Evolutionary conservation across 2,797 vertebrate species (phyloP).

Genomic region (Sebastes trivittatus): DNA sequence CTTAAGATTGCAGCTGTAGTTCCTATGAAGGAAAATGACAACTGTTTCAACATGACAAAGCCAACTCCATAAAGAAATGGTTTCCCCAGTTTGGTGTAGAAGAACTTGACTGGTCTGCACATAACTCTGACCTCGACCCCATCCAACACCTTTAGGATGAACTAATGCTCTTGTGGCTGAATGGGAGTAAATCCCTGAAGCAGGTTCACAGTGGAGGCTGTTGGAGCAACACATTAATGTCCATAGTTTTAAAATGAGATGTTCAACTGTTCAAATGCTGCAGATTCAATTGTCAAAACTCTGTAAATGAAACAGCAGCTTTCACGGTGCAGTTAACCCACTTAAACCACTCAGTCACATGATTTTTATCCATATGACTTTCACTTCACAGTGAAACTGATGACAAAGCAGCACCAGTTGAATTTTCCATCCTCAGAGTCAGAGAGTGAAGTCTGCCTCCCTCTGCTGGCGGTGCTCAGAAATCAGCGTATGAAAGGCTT

Average conservation of each 20-base stretch:
- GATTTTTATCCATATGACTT: conserved; percentile 4
- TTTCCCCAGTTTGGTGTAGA: neutral
- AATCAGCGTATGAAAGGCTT: neutral
- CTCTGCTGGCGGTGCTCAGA: conserved; percentile 36
- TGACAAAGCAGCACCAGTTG: neutral
- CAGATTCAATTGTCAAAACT: neutral
- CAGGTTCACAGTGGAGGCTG: neutral
- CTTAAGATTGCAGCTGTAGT: too few species aligned
- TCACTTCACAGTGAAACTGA: neutral
- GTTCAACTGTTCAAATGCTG: neutral
- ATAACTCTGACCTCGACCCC: neutral
- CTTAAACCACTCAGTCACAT: conserved; percentile 18
- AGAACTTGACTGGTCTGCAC: neutral
- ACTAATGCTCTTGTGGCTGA: neutral
- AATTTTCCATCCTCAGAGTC: neutral
- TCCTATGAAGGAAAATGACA: too few species aligned
- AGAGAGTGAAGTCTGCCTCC: conserved; percentile 13
- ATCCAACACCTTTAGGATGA: neutral
- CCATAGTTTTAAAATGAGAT: neutral
- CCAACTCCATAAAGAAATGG: neutral
- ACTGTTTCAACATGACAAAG: neutral
- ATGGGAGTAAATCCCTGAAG: neutral
- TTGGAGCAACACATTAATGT: neutral
- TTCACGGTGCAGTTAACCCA: neutral
- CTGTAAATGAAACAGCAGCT: neutral